Evolutionary conservation across 1,140 invertebrate species (phyloP).

Genomic region (Ptiloglossa arizonensis): DNA sequence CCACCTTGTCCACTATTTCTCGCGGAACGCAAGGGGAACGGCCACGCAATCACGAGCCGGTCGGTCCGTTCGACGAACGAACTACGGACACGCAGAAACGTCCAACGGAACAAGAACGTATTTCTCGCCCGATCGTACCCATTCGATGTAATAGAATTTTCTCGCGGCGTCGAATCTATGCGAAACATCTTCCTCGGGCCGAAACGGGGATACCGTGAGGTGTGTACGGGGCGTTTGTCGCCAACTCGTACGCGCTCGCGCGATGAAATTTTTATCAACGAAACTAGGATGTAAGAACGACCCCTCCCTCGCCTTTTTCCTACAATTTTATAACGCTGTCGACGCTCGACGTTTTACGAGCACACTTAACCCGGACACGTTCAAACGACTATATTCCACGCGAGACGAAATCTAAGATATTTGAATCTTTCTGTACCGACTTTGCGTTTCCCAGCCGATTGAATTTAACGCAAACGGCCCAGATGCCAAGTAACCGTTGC

Average conservation of each 20-base stretch:
- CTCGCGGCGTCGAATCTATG: neutral
- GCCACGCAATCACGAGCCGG: slow-evolving; percentile 11
- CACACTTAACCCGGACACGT: too few species aligned
- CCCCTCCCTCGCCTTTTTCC: too few species aligned
- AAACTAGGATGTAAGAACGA: neutral
- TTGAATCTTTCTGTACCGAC: too few species aligned
- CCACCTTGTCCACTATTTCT: slow-evolving; percentile 6
- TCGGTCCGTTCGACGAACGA: slow-evolving; percentile 21
- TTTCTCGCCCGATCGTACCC: neutral
- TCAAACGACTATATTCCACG: too few species aligned
- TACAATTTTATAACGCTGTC: too few species aligned
- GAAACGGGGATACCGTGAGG: neutral
- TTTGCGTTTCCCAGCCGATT: neutral
- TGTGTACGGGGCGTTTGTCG: too few species aligned
- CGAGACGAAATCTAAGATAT: too few species aligned
- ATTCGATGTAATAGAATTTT: slow-evolving; percentile 17
- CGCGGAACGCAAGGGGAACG: neutral
- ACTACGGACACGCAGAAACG: slow-evolving; percentile 13
- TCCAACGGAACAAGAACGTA: slow-evolving; percentile 11
- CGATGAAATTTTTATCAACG: slow-evolving; percentile 11
- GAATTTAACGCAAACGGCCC: neutral
- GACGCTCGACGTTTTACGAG: too few species aligned
- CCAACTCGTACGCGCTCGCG: neutral
- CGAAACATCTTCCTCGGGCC: neutral
- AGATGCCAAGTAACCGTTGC: neutral